Evolutionary conservation across 2,797 vertebrate species (phyloP), one percentile per base, ranked within the genome.

Genomic region (Pantherophis vulpinus): DNA sequence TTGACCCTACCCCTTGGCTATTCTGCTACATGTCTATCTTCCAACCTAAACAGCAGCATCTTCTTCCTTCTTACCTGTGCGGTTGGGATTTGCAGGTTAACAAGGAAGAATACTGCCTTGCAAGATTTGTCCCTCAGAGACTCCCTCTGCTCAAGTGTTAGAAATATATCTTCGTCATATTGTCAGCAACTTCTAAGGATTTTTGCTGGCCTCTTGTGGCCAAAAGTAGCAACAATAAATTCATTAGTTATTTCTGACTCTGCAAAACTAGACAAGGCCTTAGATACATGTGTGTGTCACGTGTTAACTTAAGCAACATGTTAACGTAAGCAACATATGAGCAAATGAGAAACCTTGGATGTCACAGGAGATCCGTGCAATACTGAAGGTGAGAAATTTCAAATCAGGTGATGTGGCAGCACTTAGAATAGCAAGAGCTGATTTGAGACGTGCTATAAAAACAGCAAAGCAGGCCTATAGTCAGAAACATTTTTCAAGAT

Each of bases 121-220:
- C 63, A 70, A 14, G 29, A n/a, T 47, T 47, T 42, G 16, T 74
- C 32, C 70, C 6, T 74, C 14, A 18, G 66, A 37, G 66, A 74
- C 0, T 79, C 18, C 18, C 32, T 42, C 18, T 79, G 74, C 4
- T 83, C 1, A 42, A 42, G 74, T 11, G 37, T 20, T 83, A 83
- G 74, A 83, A 47, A 83, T 83, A 23, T 11, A 32, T 47, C 5
- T 32, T 70, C 13, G 13, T 63, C 8, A 29, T 37, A 42, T 86
- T 58, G 59, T 56, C 61, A 61, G 47, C 13, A 87, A 66, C 14
- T 87, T n/a, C 5, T 70, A 32, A 16, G 18, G 54, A 51, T 88
- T 59, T 91, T 58, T 91, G 59, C 87, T 89, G 87, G 54, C 90
- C 37, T n/a, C 87, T 8, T n/a, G 90, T 91, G 93, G 93, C 70